Percentiles rank a stretch among this genome's conserved stretches.
phyloP scores from a whole-genome alignment of 2,888 invertebrate species.

The Polylopha cassiicola region DNA sequence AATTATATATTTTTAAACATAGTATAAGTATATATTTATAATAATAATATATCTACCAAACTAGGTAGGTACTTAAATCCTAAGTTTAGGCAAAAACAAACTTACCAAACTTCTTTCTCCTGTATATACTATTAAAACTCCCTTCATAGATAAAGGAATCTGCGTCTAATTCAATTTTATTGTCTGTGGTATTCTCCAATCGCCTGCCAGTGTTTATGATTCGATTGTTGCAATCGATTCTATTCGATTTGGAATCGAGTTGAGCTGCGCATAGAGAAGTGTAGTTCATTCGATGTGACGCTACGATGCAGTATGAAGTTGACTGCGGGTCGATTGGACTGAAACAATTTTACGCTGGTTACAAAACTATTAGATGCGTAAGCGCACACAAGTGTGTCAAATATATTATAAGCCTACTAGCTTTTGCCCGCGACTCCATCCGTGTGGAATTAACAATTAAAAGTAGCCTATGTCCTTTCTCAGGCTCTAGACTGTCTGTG shows the following conservation, averaged over 20 bases:
- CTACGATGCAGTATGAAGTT: slow-evolving; percentile 65
- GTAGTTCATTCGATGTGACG: slow-evolving; percentile 60
- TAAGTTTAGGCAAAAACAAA: slow-evolving; percentile 14
- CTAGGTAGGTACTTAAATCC: too few relatives aligned
- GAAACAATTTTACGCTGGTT: too few relatives aligned
- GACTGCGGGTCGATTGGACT: slow-evolving; percentile 70
- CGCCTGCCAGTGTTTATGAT: slow-evolving; percentile 27
- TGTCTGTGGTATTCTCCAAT: slow-evolving; percentile 35
- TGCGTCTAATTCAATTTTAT: slow-evolving; percentile 47
- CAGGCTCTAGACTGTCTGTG: too few relatives aligned
- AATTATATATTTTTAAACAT: too few relatives aligned
- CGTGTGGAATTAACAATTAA: too few relatives aligned
- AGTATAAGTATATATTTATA: too few relatives aligned
- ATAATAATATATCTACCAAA: too few relatives aligned
- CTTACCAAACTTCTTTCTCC: slow-evolving; percentile 64
- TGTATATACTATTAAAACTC: slow-evolving; percentile 48
- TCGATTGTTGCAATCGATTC: slow-evolving; percentile 43
- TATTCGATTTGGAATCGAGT: slow-evolving; percentile 44
- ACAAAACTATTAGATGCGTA: too few relatives aligned
- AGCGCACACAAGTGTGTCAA: too few relatives aligned
- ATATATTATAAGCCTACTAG: too few relatives aligned
- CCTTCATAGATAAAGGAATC: slow-evolving; percentile 53
- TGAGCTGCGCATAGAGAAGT: slow-evolving; percentile 67
- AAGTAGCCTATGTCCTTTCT: too few relatives aligned
- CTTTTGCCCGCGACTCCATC: too few relatives aligned